Base-by-base conservation (phyloP, 2,113 vertebrate species). In the Ia io region DNA sequence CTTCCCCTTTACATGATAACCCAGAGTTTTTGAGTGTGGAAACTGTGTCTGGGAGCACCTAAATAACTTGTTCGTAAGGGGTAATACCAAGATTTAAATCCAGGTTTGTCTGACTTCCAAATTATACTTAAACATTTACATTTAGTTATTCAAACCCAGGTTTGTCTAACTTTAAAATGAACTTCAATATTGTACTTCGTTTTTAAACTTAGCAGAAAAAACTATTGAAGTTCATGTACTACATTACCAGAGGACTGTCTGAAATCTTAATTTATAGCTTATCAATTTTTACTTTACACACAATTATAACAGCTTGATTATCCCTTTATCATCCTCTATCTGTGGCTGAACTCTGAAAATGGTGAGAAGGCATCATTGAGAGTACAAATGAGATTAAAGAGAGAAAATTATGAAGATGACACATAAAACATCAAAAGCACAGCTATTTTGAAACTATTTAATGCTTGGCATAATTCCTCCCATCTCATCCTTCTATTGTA, bases 301-400 rank as follows among this genome's bases (percentile, higher is more conserved):
- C 12, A 82, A n/a, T 63, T 92, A 14, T 37, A 79, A 84, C 32
- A 76, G 78, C 76, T 74, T 82, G 83, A 79, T 74, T 63, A 84
- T 14, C 49, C 74, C 18, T 89, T 91, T 96, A 73, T 87, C 40
- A 79, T 74, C n/a, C 28, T 37, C 14, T 16, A 35, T 67, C 11
- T 25, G 77, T 59, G 37, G 70, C 35, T 89, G 32, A 93, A 67
- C 74, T 65, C 63, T 63, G 42, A 73, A 76, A 96, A 90, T 69
- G 91, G 18, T 5, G 11, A 88, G 13, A 35, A 49, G 65, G 32
- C 10, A 7, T 67, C 40, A 16, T 0, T 74, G 35, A 56, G 22
- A 47, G 35, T 18, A 93, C 61, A 88, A 84, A 95, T 56, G 88
- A 93, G 69, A 95, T 47, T 35, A 44, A 53, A 59, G 65, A 59